phyloP scores from a whole-genome alignment of 2,113 vertebrate genomes.

The Callospermophilus lateralis region DNA sequence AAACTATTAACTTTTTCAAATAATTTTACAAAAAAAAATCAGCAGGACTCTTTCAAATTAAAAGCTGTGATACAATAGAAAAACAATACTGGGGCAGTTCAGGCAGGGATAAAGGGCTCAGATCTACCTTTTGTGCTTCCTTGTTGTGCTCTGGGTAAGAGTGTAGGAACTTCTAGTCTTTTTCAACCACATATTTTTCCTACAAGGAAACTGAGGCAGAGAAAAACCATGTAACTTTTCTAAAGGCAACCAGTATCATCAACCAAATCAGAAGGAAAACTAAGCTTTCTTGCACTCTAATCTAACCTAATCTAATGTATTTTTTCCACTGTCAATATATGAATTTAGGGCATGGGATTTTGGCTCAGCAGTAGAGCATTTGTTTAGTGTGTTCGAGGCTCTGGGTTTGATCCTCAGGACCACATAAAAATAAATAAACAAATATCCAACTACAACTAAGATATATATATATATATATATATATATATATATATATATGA shows the following conservation, averaged over 20 bases:
- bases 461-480: too few relatives aligned
- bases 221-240: not conserved
- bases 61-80: not conserved
- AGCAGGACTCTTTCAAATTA: not conserved
- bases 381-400: too few relatives aligned
- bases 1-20: not conserved
- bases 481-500: too few relatives aligned
- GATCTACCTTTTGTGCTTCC: not conserved
- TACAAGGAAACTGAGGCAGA: not conserved
- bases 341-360: too few relatives aligned
- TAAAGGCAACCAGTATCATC: not conserved
- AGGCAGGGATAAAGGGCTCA: not conserved
- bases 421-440: too few relatives aligned
- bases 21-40: not conserved
- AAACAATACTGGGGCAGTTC: not conserved
- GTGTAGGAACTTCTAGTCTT: not conserved
- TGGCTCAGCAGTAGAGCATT: too few relatives aligned
- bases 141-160: not conserved
- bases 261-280: slow-evolving; percentile 40
- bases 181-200: not conserved
- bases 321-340: slow-evolving; percentile 1
- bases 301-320: not conserved
- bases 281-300: not conserved
- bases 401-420: too few relatives aligned
- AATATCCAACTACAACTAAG: too few relatives aligned